These are phyloP conservation scores for Trematocara zebra DNA, from an alignment of 2,113 vertebrate species.

Conservation along the genomic window DNA sequence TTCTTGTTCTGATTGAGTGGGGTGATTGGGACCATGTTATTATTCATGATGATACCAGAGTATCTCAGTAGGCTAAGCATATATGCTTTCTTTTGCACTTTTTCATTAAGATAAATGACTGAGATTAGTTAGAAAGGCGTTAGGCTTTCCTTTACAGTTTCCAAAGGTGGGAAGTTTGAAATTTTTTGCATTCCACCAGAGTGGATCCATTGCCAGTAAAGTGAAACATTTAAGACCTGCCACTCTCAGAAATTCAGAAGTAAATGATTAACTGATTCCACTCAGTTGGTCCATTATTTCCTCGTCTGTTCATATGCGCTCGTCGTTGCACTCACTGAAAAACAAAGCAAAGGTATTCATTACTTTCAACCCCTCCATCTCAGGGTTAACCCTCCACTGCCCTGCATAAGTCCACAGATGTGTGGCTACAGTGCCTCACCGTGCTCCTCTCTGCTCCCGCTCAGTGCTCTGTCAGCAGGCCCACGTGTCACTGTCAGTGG, in stretches of 20 bases:
- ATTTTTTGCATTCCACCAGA: background rate
- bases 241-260: slow-evolving; percentile 8
- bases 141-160: background rate
- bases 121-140: slow-evolving; percentile 1
- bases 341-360: slow-evolving; percentile 13
- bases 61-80: background rate
- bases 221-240: slow-evolving; percentile 11
- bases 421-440: background rate
- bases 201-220: slow-evolving; percentile 7
- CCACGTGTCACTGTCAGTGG: slow-evolving; percentile 54
- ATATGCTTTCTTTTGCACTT: background rate
- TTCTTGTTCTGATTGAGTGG: background rate
- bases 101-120: slow-evolving; percentile 1
- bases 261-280: slow-evolving; percentile 29
- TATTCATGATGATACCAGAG: background rate
- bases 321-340: background rate
- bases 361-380: background rate
- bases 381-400: background rate
- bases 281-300: slow-evolving; percentile 15
- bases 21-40: background rate
- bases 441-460: background rate
- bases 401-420: slow-evolving; percentile 31
- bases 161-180: background rate
- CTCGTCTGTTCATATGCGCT: slow-evolving; percentile 12
- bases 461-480: slow-evolving; percentile 23